Conservation (phyloP, 2,888 invertebrate species). For the Drosophila mayaguana region DNA sequence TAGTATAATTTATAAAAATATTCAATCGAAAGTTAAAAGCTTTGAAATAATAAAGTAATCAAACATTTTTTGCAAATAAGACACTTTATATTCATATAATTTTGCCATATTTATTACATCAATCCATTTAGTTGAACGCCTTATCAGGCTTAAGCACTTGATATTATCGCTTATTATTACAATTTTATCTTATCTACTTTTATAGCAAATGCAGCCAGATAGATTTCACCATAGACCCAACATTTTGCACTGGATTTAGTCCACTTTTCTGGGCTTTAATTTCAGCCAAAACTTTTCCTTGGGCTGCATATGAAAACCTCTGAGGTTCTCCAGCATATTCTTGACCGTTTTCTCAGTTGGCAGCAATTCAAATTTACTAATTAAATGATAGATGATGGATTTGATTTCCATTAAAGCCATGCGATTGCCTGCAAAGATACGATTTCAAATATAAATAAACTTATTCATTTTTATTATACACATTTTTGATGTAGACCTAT, state of each 20-base stretch:
- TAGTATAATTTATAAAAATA: not conserved
- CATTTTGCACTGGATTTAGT: not conserved
- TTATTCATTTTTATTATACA: not conserved
- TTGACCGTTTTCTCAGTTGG: constrained; percentile 57
- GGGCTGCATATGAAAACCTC: constrained; percentile 56
- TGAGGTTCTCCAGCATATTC: constrained; percentile 58
- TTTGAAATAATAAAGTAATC: not conserved
- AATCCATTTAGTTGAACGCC: not conserved
- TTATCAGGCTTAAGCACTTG: not conserved
- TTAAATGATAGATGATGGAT: constrained; percentile 70
- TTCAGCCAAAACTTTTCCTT: constrained; percentile 75
- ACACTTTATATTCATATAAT: not conserved
- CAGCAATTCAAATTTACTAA: constrained; percentile 65
- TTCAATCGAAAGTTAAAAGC: too few relatives aligned
- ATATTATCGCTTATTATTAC: not conserved
- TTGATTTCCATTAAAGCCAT: constrained; percentile 80
- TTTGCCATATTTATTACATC: not conserved
- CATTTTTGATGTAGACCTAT: constrained; percentile 36
- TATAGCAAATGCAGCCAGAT: constrained; percentile 1
- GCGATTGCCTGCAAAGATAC: constrained; percentile 59
- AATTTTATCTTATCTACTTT: not conserved
- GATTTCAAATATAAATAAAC: too few relatives aligned
- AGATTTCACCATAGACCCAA: not conserved
- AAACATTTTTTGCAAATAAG: not conserved
- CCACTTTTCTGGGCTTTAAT: constrained; percentile 46